Conservation (phyloP, 2,113 vertebrate species). For the Pitta sordida region DNA sequence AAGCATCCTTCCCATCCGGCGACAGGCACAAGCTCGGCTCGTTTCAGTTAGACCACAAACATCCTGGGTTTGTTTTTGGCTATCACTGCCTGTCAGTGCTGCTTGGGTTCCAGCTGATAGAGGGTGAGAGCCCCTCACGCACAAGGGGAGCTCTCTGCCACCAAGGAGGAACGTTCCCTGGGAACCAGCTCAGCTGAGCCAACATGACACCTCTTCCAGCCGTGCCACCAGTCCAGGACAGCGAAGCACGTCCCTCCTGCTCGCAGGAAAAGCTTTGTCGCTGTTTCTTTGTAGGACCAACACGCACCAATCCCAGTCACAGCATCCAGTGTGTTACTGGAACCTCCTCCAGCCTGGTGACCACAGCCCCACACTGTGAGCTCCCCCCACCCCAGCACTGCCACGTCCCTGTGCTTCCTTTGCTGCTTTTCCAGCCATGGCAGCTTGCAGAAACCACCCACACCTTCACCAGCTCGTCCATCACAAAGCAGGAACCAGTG, state of each 20-base stretch:
- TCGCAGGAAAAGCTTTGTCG: background rate
- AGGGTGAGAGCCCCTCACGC: fast-evolving
- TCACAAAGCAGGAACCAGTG: background rate
- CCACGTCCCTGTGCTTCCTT: background rate
- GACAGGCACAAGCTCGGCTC: background rate
- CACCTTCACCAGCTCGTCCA: background rate
- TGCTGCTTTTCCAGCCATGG: background rate
- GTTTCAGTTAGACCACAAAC: constrained; percentile 2
- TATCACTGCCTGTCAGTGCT: background rate
- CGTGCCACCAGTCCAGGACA: background rate
- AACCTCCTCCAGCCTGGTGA: background rate
- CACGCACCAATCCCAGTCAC: fast-evolving
- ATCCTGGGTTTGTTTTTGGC: background rate
- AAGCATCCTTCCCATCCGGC: background rate
- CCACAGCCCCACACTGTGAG: background rate
- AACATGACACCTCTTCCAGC: background rate
- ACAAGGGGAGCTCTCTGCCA: background rate
- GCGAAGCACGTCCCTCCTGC: background rate
- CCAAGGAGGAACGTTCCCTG: background rate
- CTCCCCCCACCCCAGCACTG: background rate
- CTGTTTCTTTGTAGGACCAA: background rate
- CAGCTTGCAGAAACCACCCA: background rate
- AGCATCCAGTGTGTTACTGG: fast-evolving
- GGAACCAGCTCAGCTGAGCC: background rate
- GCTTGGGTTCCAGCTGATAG: background rate